Evolutionary conservation across 2,888 invertebrate genomes (phyloP).

Genomic region (Mongoloraphidia duomilia): DNA sequence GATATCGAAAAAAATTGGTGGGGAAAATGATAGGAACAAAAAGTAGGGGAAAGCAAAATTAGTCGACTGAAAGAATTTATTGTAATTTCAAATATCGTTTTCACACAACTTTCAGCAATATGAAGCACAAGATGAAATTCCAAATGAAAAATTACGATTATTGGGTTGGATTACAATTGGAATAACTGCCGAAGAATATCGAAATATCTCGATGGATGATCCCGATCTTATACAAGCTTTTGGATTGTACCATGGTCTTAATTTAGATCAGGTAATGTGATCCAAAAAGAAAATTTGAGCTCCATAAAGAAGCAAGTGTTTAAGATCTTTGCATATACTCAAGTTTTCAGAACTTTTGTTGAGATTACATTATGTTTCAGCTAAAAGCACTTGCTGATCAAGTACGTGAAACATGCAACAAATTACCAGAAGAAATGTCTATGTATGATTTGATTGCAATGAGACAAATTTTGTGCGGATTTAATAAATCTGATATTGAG

Average conservation of each 20-base stretch:
- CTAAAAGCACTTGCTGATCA: constrained; percentile 34
- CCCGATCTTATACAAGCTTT: constrained; percentile 41
- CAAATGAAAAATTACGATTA: constrained; percentile 28
- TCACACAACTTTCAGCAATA: constrained; percentile 16
- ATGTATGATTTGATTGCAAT: constrained; percentile 38
- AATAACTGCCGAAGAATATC: constrained; percentile 33
- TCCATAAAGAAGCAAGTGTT: not conserved
- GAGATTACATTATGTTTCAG: constrained; percentile 17
- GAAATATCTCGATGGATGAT: constrained; percentile 35
- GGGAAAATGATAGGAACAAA: no score
- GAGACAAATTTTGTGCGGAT: constrained; percentile 40
- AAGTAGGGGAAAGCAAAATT: no score
- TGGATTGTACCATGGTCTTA: constrained; percentile 34
- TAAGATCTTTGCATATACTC: not conserved
- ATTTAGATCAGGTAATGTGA: constrained; percentile 23
- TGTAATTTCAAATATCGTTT: not conserved
- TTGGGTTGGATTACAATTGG: constrained; percentile 36
- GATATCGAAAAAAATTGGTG: no score
- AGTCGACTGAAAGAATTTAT: no score
- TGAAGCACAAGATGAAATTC: constrained; percentile 28
- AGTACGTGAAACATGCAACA: constrained; percentile 37
- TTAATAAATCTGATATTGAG: constrained; percentile 35
- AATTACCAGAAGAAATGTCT: constrained; percentile 39
- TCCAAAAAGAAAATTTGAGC: not conserved
- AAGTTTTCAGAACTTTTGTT: not conserved